Evolutionary conservation across 2,888 invertebrate genomes (phyloP).

Genomic region (Limenitis camilla): DNA sequence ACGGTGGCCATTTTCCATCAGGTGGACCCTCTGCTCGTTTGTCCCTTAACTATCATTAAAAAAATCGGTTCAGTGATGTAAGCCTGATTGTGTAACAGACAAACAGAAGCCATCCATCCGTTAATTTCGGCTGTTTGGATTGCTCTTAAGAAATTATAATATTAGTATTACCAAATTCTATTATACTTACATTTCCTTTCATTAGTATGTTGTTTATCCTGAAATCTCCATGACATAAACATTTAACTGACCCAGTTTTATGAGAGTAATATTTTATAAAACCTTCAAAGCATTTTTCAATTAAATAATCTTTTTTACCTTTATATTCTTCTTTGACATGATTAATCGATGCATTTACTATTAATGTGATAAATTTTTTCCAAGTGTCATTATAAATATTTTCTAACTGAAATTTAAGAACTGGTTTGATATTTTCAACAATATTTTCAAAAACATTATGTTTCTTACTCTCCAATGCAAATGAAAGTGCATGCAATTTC

Average conservation of each 20-base stretch:
- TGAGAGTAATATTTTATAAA: conserved; percentile 28
- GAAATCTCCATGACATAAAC: conserved; percentile 39
- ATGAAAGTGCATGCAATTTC: conserved; percentile 33
- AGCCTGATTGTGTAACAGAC: no score
- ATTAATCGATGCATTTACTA: conserved; percentile 23
- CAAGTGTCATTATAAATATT: conserved; percentile 24
- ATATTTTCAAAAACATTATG: conserved; percentile 26
- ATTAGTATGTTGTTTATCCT: conserved; percentile 35
- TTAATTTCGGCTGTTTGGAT: no score
- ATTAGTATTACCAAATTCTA: no score
- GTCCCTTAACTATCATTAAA: no score
- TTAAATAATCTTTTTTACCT: conserved; percentile 25
- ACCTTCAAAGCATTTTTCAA: conserved; percentile 26
- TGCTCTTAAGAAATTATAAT: no score
- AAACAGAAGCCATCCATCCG: no score
- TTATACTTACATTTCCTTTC: conserved; percentile 34
- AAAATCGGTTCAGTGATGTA: no score
- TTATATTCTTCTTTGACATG: conserved; percentile 29
- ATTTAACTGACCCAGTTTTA: conserved; percentile 18
- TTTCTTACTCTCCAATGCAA: conserved; percentile 27
- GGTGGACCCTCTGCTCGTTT: no score
- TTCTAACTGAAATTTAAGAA: neutral
- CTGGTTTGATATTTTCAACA: conserved; percentile 27
- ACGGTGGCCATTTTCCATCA: no score
- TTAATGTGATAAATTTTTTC: conserved; percentile 28